Evolutionary conservation across 2,888 invertebrate genomes (phyloP).

Genomic region (Caenorhabditis auriculariae): DNA sequence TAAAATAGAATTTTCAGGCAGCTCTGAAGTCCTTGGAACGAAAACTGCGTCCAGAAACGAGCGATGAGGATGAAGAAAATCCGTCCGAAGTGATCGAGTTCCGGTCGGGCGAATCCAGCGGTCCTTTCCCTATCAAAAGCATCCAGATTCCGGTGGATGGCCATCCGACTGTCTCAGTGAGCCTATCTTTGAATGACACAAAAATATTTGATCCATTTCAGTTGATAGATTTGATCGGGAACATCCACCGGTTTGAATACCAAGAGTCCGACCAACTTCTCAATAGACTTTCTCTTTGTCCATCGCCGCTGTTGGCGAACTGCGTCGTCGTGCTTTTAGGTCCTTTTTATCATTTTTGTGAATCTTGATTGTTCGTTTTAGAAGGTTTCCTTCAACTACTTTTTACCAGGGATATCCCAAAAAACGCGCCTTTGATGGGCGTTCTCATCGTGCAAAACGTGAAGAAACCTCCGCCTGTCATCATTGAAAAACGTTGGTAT

Average conservation of each 20-base stretch:
- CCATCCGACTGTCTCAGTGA: too few relatives aligned
- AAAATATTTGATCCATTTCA: conserved; percentile 4
- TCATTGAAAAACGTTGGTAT: not conserved
- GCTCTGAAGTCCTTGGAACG: too few relatives aligned
- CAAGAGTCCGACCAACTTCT: conserved; percentile 10
- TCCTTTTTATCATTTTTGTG: not conserved
- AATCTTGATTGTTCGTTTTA: not conserved
- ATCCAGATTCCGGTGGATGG: too few relatives aligned
- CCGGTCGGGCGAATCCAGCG: too few relatives aligned
- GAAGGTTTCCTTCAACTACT: conserved; percentile 12
- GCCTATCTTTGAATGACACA: not conserved
- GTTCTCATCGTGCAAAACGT: conserved; percentile 14
- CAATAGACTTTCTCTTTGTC: conserved; percentile 6
- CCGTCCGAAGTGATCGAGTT: too few relatives aligned
- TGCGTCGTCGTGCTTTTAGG: conserved; percentile 28
- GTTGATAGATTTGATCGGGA: conserved; percentile 28
- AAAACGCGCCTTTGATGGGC: conserved; percentile 5
- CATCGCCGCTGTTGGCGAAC: conserved; percentile 26
- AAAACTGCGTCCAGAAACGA: too few relatives aligned
- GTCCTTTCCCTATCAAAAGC: too few relatives aligned
- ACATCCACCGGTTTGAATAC: conserved; percentile 11
- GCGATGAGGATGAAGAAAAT: too few relatives aligned
- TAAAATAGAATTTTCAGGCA: too few relatives aligned
- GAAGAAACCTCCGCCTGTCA: not conserved
- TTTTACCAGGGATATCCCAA: conserved; percentile 15